Base-by-base conservation (phyloP, 2,113 vertebrate genomes). In the Ceuthmochares aereus region DNA sequence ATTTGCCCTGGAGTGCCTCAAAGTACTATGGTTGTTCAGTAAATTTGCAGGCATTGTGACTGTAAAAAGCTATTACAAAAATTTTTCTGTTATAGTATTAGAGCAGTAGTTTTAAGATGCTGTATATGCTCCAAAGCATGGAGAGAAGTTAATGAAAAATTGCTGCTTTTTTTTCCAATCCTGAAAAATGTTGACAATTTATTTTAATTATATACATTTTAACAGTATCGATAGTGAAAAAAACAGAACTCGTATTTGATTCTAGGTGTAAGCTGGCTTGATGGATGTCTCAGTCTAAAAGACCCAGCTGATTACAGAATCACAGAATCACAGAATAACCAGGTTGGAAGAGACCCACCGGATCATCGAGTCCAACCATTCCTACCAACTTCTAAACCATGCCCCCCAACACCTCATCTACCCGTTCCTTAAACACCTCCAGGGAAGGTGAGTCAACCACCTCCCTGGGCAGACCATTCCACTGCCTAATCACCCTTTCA, bases 61-160 rank as follows among this genome's bases (percentile, higher is more conserved):
- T 85, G 58, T 76, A 85, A 79, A 93, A 90, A 76, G 20, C 18
- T 84, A 45, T 89, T 72, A 93, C 14, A 58, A 93, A 87, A 79
- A 32, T 85, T 96, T 82, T 87, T 72, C 58, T 90, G 18, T 19
- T 87, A 80, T 72, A 12, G 15, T 87, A 47, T 79, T 89, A 59
- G 60, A 76, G 52, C 82, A 85, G 43, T 93, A 89, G 91, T 92
- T 90, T 90, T 40, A 80, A 76, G 34, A 42, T 52, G 15, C 27
- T 5, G 0, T 68, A n/a, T 73, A 9, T 89, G 6, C 18, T 75
- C 62, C 51, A 37, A 87, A 80, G 40, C 25, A 42, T 63, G 55
- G 40, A 70, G 40, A 70, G 59, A 67, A 89, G 78, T 74, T 87
- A 3, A 29, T 62, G 17, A 55, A 84, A 94, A 92, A 66, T 16